These are phyloP conservation scores for Ia io DNA, from an alignment of 2,113 vertebrate species.

Conservation along the genomic window DNA sequence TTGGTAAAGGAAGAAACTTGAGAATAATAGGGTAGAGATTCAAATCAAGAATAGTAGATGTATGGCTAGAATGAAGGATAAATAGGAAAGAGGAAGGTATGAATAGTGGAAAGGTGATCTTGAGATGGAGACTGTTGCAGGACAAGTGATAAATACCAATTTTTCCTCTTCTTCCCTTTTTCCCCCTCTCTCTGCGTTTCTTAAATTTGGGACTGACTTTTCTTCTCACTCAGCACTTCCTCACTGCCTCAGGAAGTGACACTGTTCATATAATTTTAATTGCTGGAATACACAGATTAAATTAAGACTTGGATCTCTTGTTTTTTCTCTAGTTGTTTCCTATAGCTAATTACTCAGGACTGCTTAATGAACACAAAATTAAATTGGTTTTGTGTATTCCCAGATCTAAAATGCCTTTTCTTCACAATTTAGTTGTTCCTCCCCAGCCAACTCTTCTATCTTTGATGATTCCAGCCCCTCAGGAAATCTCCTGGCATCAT, in stretches of 20 bases:
- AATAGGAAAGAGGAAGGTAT: neutral
- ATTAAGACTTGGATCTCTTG: neutral
- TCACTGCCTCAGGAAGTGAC: neutral
- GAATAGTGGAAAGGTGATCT: neutral
- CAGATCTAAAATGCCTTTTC: neutral
- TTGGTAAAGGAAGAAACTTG: neutral
- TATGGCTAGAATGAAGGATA: neutral
- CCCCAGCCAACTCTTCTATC: neutral
- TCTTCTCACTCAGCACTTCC: neutral
- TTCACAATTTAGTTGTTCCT: neutral
- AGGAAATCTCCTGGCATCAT: neutral
- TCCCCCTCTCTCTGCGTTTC: neutral
- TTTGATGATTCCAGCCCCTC: neutral
- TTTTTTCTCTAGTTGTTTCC: neutral
- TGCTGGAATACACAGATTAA: neutral
- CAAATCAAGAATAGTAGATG: neutral
- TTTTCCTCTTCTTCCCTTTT: neutral
- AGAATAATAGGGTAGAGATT: neutral
- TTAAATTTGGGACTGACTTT: neutral
- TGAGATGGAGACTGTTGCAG: neutral
- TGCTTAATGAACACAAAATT: neutral
- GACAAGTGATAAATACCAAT: neutral
- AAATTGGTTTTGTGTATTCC: neutral
- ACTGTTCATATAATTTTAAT: neutral
- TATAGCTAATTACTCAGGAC: neutral